phyloP scores from a whole-genome alignment of 2,113 vertebrate species.

The Scortum barcoo region DNA sequence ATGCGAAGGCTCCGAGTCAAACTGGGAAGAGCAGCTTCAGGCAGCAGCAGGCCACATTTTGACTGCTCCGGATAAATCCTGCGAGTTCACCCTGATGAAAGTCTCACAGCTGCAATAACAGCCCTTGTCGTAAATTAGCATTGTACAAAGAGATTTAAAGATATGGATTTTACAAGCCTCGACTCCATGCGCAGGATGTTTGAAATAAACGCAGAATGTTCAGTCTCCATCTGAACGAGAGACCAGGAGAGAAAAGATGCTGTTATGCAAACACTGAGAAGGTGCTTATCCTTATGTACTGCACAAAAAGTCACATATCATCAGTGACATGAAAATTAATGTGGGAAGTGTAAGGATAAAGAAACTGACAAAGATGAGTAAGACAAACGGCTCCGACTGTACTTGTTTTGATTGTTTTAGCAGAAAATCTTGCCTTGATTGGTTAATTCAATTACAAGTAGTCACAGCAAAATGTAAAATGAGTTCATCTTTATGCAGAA shows the following conservation, averaged over 20 bases:
- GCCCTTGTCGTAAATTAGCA: no score
- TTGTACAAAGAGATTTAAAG: not conserved
- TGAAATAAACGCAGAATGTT: not conserved
- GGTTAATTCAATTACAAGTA: not conserved
- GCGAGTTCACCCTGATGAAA: not conserved
- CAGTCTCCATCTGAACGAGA: not conserved
- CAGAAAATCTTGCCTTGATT: not conserved
- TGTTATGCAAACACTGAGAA: no score
- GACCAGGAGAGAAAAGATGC: not conserved
- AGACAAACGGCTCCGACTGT: no score
- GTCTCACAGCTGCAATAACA: not conserved
- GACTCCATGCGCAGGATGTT: not conserved
- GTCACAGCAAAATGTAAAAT: not conserved
- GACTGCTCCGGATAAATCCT: not conserved
- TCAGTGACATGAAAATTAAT: no score
- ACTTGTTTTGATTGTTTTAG: not conserved
- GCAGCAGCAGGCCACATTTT: not conserved
- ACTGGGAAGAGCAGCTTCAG: not conserved
- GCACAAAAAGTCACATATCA: no score
- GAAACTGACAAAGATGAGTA: no score
- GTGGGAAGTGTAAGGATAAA: no score
- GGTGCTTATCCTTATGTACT: no score
- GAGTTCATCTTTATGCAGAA: not conserved
- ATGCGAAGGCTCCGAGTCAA: not conserved
- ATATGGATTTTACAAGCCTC: not conserved